A percentile compares a stretch with the other conserved stretches of the same genome.
These are phyloP conservation scores for Macrophya annulata DNA, from an alignment of 2,888 invertebrate genomes.

Conservation along the genomic window DNA sequence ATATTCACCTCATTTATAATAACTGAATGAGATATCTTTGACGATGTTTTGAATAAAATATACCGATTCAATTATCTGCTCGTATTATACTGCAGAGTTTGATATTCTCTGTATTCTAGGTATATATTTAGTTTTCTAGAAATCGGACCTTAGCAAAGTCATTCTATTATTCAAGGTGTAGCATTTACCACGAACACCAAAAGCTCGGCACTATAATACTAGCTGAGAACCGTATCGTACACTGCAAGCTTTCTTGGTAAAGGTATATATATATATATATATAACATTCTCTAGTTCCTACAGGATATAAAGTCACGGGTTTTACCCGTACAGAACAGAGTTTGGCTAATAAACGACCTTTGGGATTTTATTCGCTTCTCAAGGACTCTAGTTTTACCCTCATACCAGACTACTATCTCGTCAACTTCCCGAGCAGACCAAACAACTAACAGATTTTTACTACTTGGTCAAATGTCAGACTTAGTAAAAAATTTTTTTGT, in stretches of 20 bases:
- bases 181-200: conserved; percentile 40
- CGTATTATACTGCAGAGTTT: not conserved
- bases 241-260: not conserved
- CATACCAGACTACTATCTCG: not conserved
- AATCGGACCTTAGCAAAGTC: not conserved
- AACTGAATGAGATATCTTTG: not conserved
- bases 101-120: not conserved
- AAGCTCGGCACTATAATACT: not conserved
- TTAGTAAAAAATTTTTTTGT: not conserved
- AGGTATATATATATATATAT: not conserved
- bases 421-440: not conserved
- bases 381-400: not conserved
- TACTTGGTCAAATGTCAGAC: not conserved
- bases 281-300: not conserved
- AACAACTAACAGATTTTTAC: conserved; percentile 32
- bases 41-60: not conserved
- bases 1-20: not conserved
- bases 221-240: not conserved
- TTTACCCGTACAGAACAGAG: not conserved
- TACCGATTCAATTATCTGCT: not conserved
- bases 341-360: conserved; percentile 65
- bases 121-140: not conserved
- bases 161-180: conserved; percentile 43
- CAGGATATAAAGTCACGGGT: not conserved
- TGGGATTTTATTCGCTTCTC: conserved; percentile 62